Evolutionary conservation across 2,888 invertebrate genomes (phyloP), one percentile per base, ranked within the genome.

Genomic region (Augiades crinisus): DNA sequence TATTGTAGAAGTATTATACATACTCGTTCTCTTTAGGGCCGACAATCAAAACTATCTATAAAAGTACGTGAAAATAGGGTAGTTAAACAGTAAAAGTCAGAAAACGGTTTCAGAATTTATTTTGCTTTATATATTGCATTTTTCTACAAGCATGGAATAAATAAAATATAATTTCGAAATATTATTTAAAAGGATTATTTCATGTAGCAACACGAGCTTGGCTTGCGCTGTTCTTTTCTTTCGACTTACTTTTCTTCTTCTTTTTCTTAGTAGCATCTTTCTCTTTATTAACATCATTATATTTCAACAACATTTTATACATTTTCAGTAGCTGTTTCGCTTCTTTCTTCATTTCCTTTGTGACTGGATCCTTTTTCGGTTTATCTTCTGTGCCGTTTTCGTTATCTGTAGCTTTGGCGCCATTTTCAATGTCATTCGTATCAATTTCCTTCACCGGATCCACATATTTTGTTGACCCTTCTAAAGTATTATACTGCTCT

Each of bases 401-500:
- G 43, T 44, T 53, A 14, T 63, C 61, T 27, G 60, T 57, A 10
- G 5, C 2, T 7, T 14, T 44, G 10, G 58, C 53, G 40, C 62
- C 3, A 27, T 10, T n/a, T n/a, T 27, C 5, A n/a, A 2, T 3
- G 8, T 60, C 40, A n/a, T n/a, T n/a, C n/a, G n/a, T n/a, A n/a
- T 59, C 49, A 0, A 49, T 7, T 36, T 75, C 77, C 46, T 53
- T 57, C 0, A 79, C 66, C 0, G 86, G 83, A 60, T 81, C 70
- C 0, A 88, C 82, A 49, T 80, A 88, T 56, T 72, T 82, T 0
- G 74, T 80, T 0, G 81, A 81, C 0, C 75, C 78, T 66, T 80
- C 63, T 24, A 90, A 56, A 4, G 81, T 81, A 45, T 92, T 87
- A 56, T 91, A 92, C 57, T 92, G 92, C 44, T 91, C 90, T 36